These are phyloP conservation scores for Fukomys damarensis DNA, from an alignment of 2,113 vertebrate species.

Conservation along the genomic window DNA sequence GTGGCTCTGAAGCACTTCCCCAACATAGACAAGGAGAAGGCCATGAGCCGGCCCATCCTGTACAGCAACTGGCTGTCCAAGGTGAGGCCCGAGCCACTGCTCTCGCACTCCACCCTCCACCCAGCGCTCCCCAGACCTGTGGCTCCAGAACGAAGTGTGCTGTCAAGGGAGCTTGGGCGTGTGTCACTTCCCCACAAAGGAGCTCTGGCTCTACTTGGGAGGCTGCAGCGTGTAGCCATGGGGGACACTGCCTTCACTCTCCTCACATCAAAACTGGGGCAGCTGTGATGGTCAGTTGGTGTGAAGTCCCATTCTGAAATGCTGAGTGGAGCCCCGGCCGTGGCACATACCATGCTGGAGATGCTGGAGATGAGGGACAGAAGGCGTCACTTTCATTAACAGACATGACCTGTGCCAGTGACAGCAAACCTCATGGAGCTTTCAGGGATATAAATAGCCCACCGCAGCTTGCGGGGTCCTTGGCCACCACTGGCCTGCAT, in stretches of 20 bases:
- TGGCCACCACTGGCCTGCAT: fast-evolving
- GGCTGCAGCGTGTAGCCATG: fast-evolving
- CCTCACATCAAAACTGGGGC: neutral
- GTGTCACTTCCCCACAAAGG: neutral
- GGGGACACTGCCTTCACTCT: neutral
- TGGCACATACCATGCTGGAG: fast-evolving
- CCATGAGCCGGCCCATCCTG: constrained; percentile 95
- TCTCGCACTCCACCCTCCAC: fast-evolving
- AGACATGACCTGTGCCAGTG: neutral
- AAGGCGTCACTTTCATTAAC: neutral
- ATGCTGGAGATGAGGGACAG: neutral
- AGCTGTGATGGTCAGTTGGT: fast-evolving
- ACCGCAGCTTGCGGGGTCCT: neutral
- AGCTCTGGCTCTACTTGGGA: neutral
- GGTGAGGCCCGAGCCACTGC: constrained; percentile 79
- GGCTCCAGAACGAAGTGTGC: too few species aligned
- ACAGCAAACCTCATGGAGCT: too few species aligned
- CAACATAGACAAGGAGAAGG: constrained; percentile 97
- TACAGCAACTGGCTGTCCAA: constrained; percentile 99
- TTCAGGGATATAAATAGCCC: neutral
- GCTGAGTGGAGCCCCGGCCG: fast-evolving
- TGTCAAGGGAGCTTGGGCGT: too few species aligned
- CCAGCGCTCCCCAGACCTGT: too few species aligned
- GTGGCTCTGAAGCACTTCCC: constrained; percentile 99
- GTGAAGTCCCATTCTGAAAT: neutral